These are phyloP conservation scores for Drosophila obscura DNA, from an alignment of 1,140 invertebrate genomes.

Conservation along the genomic window DNA sequence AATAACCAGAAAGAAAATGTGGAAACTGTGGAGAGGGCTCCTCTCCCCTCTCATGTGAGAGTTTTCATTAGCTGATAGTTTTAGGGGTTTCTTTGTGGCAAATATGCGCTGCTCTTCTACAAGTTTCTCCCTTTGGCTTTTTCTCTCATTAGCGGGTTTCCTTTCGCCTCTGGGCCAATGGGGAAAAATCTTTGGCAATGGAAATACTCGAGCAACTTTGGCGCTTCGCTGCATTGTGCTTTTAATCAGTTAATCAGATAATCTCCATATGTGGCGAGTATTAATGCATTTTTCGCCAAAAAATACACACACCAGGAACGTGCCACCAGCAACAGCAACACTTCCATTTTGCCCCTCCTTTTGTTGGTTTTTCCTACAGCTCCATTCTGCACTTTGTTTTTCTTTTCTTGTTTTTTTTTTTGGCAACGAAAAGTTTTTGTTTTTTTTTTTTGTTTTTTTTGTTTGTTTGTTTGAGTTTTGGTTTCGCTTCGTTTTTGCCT, in stretches of 20 bases:
- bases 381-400: neutral
- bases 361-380: neutral
- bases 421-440: conserved; percentile 9
- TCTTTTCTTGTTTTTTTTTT: conserved; percentile 9
- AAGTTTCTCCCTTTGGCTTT: neutral
- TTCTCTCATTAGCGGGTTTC: conserved; percentile 13
- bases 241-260: conserved; percentile 78
- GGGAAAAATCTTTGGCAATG: neutral
- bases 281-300: conserved; percentile 51
- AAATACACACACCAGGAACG: neutral
- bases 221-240: conserved; percentile 30
- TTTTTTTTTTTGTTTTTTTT: conserved; percentile 35
- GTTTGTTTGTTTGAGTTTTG: conserved; percentile 27
- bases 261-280: conserved; percentile 77
- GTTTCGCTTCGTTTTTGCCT: conserved; percentile 6
- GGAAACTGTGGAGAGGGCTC: neutral
- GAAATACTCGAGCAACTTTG: conserved; percentile 11
- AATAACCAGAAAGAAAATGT: conserved; percentile 35
- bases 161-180: neutral
- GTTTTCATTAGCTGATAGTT: conserved; percentile 77
- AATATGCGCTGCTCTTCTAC: conserved; percentile 15
- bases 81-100: conserved; percentile 2
- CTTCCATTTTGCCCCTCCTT: conserved; percentile 2
- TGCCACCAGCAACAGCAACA: neutral
- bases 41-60: neutral